Percentiles rank a stretch among this genome's conserved stretches.
phyloP scores from a whole-genome alignment of 2,888 invertebrate genomes.

The Leistus spinibarbis region DNA sequence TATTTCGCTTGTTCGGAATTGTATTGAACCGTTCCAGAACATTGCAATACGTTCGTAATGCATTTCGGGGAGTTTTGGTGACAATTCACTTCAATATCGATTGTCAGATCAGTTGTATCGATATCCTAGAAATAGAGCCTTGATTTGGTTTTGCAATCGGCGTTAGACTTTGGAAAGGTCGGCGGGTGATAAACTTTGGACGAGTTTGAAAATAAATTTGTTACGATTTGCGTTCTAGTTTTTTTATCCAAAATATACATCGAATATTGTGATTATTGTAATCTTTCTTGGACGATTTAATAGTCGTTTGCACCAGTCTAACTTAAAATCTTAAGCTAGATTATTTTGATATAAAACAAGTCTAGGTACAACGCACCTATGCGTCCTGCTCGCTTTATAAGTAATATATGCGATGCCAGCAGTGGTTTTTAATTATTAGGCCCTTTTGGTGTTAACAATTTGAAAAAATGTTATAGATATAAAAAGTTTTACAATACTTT shows the following conservation, averaged over 20 bases:
- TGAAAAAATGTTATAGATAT: no score
- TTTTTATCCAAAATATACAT: background rate
- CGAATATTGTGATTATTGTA: no score
- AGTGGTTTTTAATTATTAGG: no score
- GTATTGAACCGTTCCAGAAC: constrained; percentile 48
- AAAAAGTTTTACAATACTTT: no score
- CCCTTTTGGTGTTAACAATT: no score
- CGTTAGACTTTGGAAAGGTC: constrained; percentile 31
- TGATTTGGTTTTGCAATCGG: background rate
- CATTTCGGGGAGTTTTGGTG: constrained; percentile 45
- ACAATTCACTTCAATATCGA: constrained; percentile 49
- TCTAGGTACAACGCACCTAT: no score
- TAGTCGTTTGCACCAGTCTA: no score
- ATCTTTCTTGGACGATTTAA: no score
- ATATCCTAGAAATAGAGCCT: constrained; percentile 41
- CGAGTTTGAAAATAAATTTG: background rate
- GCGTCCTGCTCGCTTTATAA: no score
- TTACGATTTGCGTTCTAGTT: background rate
- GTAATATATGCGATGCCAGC: no score
- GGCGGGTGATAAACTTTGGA: constrained; percentile 27
- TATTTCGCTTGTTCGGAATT: constrained; percentile 42
- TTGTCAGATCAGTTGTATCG: constrained; percentile 46
- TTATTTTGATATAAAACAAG: no score
- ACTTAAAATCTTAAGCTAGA: no score
- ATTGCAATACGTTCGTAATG: constrained; percentile 45